Conservation (phyloP, 2,888 invertebrate genomes). For the Shargacucullia verbasci region DNA sequence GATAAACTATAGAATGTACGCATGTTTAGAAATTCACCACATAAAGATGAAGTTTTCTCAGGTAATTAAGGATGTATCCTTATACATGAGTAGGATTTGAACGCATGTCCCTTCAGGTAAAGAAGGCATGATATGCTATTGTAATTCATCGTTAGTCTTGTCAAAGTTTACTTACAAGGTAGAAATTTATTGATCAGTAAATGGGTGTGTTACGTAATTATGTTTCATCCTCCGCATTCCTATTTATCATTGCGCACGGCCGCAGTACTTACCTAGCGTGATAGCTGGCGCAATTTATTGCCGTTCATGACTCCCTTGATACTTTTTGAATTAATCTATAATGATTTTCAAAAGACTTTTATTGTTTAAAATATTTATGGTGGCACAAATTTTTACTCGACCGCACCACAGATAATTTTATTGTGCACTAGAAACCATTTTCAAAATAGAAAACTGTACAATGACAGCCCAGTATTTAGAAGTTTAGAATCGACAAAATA, state of each 20-base stretch:
- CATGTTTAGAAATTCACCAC: no score
- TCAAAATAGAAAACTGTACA: no score
- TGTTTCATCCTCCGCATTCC: conserved; percentile 39
- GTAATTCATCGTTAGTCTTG: background rate
- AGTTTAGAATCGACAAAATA: no score
- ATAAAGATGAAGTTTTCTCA: no score
- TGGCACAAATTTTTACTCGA: background rate
- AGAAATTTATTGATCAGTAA: conserved; percentile 46
- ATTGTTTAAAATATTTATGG: conserved; percentile 6
- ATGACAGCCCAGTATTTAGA: no score
- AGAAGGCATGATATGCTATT: no score
- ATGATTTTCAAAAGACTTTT: no score
- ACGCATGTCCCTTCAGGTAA: background rate
- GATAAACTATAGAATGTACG: no score
- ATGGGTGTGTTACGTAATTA: conserved; percentile 34
- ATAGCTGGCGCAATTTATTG: conserved; percentile 42
- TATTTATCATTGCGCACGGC: conserved; percentile 43
- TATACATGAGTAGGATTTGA: no score
- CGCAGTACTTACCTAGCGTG: conserved; percentile 40
- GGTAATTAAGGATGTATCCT: no score
- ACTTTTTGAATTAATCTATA: conserved; percentile 35
- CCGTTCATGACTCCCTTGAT: conserved; percentile 40
- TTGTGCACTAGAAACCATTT: no score
- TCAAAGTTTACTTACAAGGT: conserved; percentile 23
- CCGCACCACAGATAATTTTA: background rate